These are phyloP conservation scores for Atta texana DNA, from an alignment of 1,140 invertebrate species.

Conservation along the genomic window DNA sequence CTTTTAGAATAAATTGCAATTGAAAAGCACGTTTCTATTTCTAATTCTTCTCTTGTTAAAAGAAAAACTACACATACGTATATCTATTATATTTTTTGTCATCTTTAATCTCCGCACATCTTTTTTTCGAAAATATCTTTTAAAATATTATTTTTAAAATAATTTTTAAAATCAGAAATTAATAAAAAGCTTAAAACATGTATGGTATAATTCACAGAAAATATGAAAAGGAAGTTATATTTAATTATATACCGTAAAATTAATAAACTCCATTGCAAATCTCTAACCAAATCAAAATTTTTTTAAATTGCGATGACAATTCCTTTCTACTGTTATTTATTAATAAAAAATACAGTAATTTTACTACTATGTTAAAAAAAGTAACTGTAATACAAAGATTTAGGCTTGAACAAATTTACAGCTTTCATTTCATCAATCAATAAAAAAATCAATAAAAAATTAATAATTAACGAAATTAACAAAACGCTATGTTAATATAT, in stretches of 20 bases:
- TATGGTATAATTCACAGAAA: neutral
- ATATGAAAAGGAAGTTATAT: neutral
- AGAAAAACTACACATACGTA: neutral
- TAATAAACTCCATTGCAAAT: neutral
- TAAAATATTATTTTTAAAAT: slow-evolving; percentile 10
- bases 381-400: neutral
- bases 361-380: neutral
- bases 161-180: neutral
- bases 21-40: too few relatives aligned
- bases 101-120: neutral
- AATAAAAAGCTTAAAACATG: neutral
- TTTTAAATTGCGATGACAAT: neutral
- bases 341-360: neutral
- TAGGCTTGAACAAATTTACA: neutral
- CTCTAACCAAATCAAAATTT: neutral
- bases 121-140: neutral
- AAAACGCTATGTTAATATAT: neutral
- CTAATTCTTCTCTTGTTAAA: too few relatives aligned
- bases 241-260: neutral
- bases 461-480: neutral
- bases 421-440: neutral
- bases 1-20: too few relatives aligned
- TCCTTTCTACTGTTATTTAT: neutral
- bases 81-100: neutral
- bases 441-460: slow-evolving; percentile 21